Evolutionary conservation across 2,797 vertebrate genomes (phyloP), one percentile per base, ranked within the genome.

Genomic region (Danio tinwini): DNA sequence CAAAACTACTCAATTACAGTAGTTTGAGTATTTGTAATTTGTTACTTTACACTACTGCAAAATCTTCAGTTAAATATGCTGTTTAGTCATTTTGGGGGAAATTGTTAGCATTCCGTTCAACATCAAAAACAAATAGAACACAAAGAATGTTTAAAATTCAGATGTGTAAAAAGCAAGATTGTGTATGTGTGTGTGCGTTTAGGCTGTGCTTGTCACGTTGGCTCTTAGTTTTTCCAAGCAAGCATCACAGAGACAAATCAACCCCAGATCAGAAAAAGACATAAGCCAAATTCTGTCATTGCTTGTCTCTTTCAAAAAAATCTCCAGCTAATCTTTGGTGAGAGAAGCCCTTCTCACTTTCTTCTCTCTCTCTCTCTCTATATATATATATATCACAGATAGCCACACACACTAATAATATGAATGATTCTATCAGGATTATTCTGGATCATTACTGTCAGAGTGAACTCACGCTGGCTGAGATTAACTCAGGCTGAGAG

Each of bases 171-270:
- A 52, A 8, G 5, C 49, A 59, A 77, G 56, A 47, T 68, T 61
- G 1, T 58, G 19, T 49, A 16, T 40, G 56, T 56, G 40, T 55
- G 52, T 64, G 29, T 61, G 12, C 21, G 14, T 21, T 71, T 29
- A 67, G 13, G 6, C 63, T 56, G 52, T 64, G 37, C 77, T 78
- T 73, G 68, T 82, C 81, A 73, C 16, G 44, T 74, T 78, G 29
- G 64, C 76, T 58, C 62, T 0, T 0, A 64, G 71, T 70, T 76
- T 83, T 71, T 78, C 39, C 11, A 71, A 70, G 40, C 39, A 42
- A 55, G 47, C 42, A 39, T 21, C 71, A 62, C 37, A 70, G 40
- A 74, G 21, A 42, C 55, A 63, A 74, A 67, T 82, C 74, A 76
- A 40, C 63, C 61, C 44, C 63, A n/a, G 40, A 79, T 78, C 65